A percentile compares a stretch with the other conserved stretches of the same genome.
These are phyloP conservation scores for Turdus rufiventris DNA, from an alignment of 2,113 vertebrate genomes.

Conservation along the genomic window DNA sequence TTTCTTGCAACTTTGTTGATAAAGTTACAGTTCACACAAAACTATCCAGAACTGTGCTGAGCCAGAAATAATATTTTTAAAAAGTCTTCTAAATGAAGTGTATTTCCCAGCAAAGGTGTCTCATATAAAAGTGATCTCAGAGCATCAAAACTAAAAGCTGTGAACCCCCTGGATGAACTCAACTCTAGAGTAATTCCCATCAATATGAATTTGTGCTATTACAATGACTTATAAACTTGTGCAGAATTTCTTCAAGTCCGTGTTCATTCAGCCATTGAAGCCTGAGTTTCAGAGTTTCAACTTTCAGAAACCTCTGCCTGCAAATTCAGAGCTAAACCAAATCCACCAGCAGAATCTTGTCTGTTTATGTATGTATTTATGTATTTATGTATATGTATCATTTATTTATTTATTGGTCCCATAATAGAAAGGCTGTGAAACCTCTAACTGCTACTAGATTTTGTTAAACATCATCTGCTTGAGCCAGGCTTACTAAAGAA, in stretches of 20 bases:
- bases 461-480: background rate
- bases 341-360: background rate
- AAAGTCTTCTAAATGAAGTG: background rate
- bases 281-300: background rate
- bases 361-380: background rate
- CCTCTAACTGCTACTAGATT: background rate
- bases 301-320: background rate
- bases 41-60: background rate
- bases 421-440: background rate
- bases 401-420: conserved; percentile 11
- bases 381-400: background rate
- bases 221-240: background rate
- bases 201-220: background rate
- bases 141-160: background rate
- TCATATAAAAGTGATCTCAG: background rate
- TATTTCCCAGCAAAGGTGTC: background rate
- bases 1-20: background rate
- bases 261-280: background rate
- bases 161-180: background rate
- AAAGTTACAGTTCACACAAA: background rate
- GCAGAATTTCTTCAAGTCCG: background rate
- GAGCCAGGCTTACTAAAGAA: background rate
- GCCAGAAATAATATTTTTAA: background rate
- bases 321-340: background rate
- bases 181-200: background rate